Base-by-base conservation (phyloP, 2,888 invertebrate genomes). In the Eristalis tenax region DNA sequence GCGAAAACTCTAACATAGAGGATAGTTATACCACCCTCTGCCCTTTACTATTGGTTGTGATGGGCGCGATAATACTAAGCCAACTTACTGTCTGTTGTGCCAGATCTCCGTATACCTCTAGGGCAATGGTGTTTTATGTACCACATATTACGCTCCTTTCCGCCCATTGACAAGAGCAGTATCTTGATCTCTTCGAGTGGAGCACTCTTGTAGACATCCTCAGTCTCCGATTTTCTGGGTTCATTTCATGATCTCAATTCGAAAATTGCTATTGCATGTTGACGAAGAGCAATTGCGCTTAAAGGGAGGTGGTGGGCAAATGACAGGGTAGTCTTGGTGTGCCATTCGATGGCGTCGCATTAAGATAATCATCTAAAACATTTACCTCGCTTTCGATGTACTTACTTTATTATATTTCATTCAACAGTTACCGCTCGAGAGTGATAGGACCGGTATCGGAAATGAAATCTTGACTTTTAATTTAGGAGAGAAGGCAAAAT, bases 71-170 rank as follows among this genome's bases (percentile, higher is more conserved):
- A 63, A 61, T 82, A 63, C 70, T 78, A 61, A 65, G 40, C 82
- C 73, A 81, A 65, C 82, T 66, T 75, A 28, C 73, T 59, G 64
- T 76, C 68, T 73, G 63, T 50, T 65, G 76, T 78, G 75, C 78
- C 83, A 75, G 74, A 79, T 86, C 82, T 71, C 71, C 70, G 78
- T 82, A 86, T 86, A 83, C 78, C 86, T 86, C 86, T 68, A 75
- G 86, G 86, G 82, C 79, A 78, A 82, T 78, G 86, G 78, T 83
- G 83, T 86, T 78, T 77, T 75, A 57, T 59, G 86, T 66, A 78
- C 78, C 73, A 78, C 78, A 79, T 71, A 70, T 69, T 81, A 77
- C 38, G 64, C 38, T 70, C 73, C 28, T 82, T 74, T 82, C 78
- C 82, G 78, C 85, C 85, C 82, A 86, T 86, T 74, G 70, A 70